Evolutionary conservation across 2,113 vertebrate genomes (phyloP).

Genomic region (Neogobius melanostomus): DNA sequence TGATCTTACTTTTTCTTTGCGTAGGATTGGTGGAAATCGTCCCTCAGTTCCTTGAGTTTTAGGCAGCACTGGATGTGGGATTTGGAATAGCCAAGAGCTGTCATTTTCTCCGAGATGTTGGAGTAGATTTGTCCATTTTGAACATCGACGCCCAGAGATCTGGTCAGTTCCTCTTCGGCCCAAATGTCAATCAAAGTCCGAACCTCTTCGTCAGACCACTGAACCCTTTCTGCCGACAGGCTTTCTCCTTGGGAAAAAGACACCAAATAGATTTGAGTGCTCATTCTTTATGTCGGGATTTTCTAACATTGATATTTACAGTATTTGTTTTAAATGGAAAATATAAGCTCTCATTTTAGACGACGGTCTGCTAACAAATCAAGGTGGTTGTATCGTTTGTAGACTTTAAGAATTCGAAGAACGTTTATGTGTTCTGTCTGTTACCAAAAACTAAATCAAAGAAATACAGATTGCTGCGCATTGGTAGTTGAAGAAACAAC

Average conservation of each 20-base stretch:
- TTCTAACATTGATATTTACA: no score
- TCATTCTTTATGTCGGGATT: no score
- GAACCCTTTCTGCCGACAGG: slow-evolving; percentile 24
- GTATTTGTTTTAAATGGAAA: no score
- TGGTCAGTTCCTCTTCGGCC: slow-evolving; percentile 67
- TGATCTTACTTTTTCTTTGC: slow-evolving; percentile 67
- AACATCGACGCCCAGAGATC: slow-evolving; percentile 51
- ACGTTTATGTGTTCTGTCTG: no score
- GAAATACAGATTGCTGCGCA: no score
- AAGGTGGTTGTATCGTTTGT: no score
- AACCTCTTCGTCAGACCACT: slow-evolving; percentile 68
- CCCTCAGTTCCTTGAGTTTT: slow-evolving; percentile 69
- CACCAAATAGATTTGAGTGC: no score
- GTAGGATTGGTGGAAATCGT: slow-evolving; percentile 65
- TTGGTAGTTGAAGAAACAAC: no score
- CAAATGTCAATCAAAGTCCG: slow-evolving; percentile 68
- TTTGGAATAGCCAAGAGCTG: slow-evolving; percentile 52
- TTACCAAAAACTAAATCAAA: no score
- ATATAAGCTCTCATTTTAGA: no score
- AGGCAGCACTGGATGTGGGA: slow-evolving; percentile 70
- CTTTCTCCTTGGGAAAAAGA: slow-evolving; percentile 37
- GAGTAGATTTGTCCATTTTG: slow-evolving; percentile 68
- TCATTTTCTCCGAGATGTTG: slow-evolving; percentile 61
- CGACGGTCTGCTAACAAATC: no score
- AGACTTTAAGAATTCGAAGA: no score